These are phyloP conservation scores for Hiodon alosoides DNA, from an alignment of 2,113 vertebrate genomes.

Conservation along the genomic window DNA sequence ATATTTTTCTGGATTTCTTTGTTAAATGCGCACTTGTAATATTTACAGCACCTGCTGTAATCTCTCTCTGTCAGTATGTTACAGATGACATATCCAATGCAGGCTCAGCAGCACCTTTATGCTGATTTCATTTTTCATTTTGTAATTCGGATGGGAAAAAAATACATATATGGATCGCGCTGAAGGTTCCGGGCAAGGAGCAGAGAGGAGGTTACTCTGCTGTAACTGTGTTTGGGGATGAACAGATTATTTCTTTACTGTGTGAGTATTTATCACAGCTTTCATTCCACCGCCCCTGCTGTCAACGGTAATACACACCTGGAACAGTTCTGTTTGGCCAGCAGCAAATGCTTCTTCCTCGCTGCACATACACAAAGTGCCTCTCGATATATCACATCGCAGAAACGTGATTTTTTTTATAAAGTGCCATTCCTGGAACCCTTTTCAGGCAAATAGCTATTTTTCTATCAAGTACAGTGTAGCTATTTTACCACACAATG, in stretches of 20 bases:
- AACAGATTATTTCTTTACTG: slow-evolving; percentile 13
- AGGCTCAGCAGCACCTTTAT: slow-evolving; percentile 44
- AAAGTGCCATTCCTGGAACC: no score
- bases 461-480: not conserved
- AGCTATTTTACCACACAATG: not conserved
- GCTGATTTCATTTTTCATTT: slow-evolving; percentile 33
- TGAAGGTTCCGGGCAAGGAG: slow-evolving; percentile 18
- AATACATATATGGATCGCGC: slow-evolving; percentile 25
- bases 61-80: slow-evolving; percentile 52
- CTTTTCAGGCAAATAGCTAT: not conserved
- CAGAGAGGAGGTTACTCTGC: slow-evolving; percentile 28
- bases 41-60: slow-evolving; percentile 57
- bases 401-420: not conserved
- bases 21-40: slow-evolving; percentile 60
- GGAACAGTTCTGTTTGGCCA: not conserved
- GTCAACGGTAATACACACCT: not conserved
- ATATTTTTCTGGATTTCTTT: slow-evolving; percentile 44
- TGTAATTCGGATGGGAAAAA: slow-evolving; percentile 25
- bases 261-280: slow-evolving; percentile 7
- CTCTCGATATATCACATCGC: no score
- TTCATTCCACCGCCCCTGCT: not conserved
- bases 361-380: no score
- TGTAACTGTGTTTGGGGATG: slow-evolving; percentile 19
- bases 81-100: slow-evolving; percentile 56
- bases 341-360: not conserved